These are phyloP conservation scores for Zoanthus sociatus DNA, from an alignment of 92 coral and sea anemone genomes.

Conservation along the genomic window DNA sequence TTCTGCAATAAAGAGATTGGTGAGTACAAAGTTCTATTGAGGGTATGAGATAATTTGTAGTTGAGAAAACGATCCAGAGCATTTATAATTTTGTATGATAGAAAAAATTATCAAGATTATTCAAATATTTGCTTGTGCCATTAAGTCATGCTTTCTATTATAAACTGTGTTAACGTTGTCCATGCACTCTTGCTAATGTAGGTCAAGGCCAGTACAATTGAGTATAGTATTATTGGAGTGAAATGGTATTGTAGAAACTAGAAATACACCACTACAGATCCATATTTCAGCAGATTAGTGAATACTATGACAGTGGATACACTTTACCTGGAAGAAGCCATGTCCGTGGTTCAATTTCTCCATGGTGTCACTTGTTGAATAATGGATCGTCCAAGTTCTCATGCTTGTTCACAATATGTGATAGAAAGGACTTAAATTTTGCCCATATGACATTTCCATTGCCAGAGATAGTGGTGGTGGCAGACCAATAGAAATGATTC, in stretches of 20 bases:
- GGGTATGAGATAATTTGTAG: conserved; percentile 5
- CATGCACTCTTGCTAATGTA: conserved; percentile 22
- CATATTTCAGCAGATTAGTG: conserved; percentile 17
- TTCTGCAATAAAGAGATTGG: conserved; percentile 6
- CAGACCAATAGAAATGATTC: conserved; percentile 68
- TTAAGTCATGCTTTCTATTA: background rate
- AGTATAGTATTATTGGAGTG: conserved; percentile 18
- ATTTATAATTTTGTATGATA: conserved; percentile 9
- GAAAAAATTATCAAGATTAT: conserved; percentile 5
- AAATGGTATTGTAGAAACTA: conserved; percentile 15
- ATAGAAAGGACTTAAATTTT: conserved; percentile 59
- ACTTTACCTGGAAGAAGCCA: conserved; percentile 62
- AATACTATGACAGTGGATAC: background rate
- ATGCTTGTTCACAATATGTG: conserved; percentile 41
- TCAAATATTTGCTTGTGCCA: conserved; percentile 13
- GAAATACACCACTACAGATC: conserved; percentile 20
- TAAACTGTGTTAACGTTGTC: background rate
- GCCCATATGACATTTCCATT: conserved; percentile 57
- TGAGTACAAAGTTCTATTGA: conserved; percentile 3
- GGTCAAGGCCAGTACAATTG: conserved; percentile 12
- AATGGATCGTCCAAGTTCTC: conserved; percentile 49
- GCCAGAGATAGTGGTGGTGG: conserved; percentile 62
- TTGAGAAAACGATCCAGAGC: conserved; percentile 8
- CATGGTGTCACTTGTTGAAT: conserved; percentile 57
- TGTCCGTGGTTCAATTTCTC: conserved; percentile 58